Conservation (phyloP, 2,113 vertebrate species). For the Rana temporaria region DNA sequence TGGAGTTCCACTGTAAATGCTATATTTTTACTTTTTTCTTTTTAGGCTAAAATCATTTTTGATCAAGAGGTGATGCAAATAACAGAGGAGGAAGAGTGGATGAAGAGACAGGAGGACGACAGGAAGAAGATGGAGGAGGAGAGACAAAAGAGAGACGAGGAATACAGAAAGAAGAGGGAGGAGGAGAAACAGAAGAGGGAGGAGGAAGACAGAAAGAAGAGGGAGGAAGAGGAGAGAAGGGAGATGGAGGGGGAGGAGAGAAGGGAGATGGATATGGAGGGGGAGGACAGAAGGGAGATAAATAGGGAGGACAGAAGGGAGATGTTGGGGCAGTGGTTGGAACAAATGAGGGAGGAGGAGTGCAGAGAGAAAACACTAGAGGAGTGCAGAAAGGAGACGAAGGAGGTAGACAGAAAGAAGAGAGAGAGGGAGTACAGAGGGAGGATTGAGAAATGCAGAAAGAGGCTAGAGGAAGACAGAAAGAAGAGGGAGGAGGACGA, state of each 20-base stretch:
- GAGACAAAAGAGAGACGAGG: neutral
- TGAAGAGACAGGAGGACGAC: neutral
- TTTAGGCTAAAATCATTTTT: too few species aligned
- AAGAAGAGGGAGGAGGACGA: neutral
- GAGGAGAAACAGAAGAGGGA: too few species aligned
- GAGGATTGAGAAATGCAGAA: too few species aligned
- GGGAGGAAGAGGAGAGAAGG: neutral
- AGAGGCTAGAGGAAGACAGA: too few species aligned
- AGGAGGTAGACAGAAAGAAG: neutral
- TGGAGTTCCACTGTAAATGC: too few species aligned
- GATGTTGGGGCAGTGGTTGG: too few species aligned
- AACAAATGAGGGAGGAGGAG: too few species aligned
- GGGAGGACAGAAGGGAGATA: neutral
- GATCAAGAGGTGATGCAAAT: too few species aligned
- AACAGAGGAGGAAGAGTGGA: neutral
- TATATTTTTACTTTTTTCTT: too few species aligned
- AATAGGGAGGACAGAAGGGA: too few species aligned
- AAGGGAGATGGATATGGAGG: neutral
- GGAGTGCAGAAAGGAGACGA: neutral
- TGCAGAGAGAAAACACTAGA: too few species aligned
- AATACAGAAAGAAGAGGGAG: neutral
- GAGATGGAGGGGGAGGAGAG: slow-evolving; percentile 15
- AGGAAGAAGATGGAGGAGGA: neutral
- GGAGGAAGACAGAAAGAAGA: neutral
- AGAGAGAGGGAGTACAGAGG: too few species aligned